These are phyloP conservation scores for Ceuthmochares aereus DNA, from an alignment of 2,113 vertebrate species.

Conservation along the genomic window DNA sequence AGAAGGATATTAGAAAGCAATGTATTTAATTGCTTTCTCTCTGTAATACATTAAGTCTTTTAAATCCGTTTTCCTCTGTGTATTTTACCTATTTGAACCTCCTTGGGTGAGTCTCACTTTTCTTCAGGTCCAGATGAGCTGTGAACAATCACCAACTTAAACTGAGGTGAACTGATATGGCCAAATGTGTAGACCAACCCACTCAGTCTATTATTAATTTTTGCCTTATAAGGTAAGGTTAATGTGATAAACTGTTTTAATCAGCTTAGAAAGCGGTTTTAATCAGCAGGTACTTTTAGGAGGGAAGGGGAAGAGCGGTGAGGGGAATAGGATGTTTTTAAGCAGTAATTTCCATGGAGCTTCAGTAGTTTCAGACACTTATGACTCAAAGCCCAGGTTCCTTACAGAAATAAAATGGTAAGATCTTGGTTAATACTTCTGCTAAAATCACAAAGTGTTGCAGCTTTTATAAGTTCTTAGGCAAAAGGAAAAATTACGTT, in stretches of 20 bases:
- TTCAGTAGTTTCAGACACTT: not conserved
- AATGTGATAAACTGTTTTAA: not conserved
- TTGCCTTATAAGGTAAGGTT: not conserved
- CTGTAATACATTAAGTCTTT: not conserved
- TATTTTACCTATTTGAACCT: not conserved
- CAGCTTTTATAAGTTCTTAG: not conserved
- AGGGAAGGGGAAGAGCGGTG: too few relatives aligned
- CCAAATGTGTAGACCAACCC: not conserved
- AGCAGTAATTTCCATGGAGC: not conserved
- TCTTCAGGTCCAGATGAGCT: not conserved
- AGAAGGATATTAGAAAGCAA: not conserved
- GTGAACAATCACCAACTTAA: not conserved
- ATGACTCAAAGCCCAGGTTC: not conserved
- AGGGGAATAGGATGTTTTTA: not conserved
- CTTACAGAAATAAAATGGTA: not conserved
- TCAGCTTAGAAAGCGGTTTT: not conserved
- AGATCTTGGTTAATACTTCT: not conserved
- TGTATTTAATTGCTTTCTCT: not conserved
- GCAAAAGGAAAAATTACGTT: not conserved
- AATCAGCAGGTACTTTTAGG: not conserved
- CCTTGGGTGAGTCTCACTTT: not conserved
- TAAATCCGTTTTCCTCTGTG: not conserved
- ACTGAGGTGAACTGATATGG: not conserved
- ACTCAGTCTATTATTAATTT: not conserved
- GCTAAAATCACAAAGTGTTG: not conserved